A percentile compares a stretch with the other conserved stretches of the same genome.
Conservation (phyloP, 2,113 vertebrate species). For the Bos taurus region DNA sequence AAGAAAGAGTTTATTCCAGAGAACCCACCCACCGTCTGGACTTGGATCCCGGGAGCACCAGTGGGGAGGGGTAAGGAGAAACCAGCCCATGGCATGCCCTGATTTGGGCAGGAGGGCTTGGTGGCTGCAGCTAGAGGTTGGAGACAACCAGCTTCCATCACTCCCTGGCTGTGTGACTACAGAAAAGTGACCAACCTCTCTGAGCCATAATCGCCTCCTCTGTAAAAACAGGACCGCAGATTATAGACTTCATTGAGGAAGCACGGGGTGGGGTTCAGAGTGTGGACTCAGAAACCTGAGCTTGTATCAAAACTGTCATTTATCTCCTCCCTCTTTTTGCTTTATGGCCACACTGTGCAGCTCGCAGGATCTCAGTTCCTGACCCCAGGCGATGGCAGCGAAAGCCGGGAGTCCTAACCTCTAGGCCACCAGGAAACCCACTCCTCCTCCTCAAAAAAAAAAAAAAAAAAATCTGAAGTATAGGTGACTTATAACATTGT, state of each 20-base stretch:
- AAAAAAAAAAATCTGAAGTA: neutral
- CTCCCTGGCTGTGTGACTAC: neutral
- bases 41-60: neutral
- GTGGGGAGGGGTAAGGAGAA: neutral
- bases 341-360: neutral
- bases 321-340: neutral
- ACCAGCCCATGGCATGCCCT: rapidly evolving
- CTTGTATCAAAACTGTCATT: neutral
- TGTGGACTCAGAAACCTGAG: neutral
- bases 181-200: neutral
- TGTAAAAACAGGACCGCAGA: neutral
- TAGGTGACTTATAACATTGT: neutral
- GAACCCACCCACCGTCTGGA: neutral
- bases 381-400: neutral
- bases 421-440: neutral
- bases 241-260: neutral
- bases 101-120: neutral
- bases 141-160: neutral
- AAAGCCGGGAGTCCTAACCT: neutral
- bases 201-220: neutral
- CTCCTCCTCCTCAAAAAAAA: neutral
- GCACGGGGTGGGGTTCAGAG: too few relatives aligned
- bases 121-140: too few relatives aligned
- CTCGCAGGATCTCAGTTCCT: neutral
- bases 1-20: neutral